phyloP scores from a whole-genome alignment of 2,113 vertebrate species.

The Tragelaphus imberbis region DNA sequence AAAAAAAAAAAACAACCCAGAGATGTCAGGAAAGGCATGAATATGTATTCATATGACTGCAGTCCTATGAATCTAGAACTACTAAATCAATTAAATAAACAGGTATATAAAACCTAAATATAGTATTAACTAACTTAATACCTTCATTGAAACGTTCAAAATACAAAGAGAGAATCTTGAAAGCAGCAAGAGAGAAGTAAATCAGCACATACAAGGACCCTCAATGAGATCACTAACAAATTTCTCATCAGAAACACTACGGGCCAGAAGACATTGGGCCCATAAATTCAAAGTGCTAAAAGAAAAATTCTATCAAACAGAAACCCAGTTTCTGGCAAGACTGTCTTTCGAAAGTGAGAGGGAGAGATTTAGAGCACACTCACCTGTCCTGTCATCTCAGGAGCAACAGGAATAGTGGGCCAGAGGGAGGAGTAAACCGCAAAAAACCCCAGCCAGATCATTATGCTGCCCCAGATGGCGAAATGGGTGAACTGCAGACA shows the following conservation, averaged over 20 bases:
- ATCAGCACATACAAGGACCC: background rate
- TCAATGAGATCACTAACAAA: background rate
- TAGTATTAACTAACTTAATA: background rate
- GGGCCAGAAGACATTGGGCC: background rate
- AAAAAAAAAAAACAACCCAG: background rate
- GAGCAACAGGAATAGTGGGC: background rate
- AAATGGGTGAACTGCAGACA: slow-evolving; percentile 35
- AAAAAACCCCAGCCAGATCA: background rate
- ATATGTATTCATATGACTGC: background rate
- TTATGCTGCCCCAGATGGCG: slow-evolving; percentile 47
- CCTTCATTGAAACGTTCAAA: background rate
- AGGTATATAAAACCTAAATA: background rate
- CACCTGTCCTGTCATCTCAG: slow-evolving; percentile 42
- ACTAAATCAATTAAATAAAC: background rate
- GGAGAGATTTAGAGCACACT: background rate
- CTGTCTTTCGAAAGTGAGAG: background rate
- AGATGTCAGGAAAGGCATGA: background rate
- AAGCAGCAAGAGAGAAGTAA: background rate
- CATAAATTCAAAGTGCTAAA: background rate
- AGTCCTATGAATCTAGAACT: background rate
- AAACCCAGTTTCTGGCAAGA: background rate
- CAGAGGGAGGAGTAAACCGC: background rate
- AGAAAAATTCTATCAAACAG: background rate
- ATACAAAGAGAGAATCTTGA: background rate
- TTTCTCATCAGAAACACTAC: background rate